These are phyloP conservation scores for Leptocoma aspasia DNA, from an alignment of 2,113 vertebrate species.

Conservation along the genomic window DNA sequence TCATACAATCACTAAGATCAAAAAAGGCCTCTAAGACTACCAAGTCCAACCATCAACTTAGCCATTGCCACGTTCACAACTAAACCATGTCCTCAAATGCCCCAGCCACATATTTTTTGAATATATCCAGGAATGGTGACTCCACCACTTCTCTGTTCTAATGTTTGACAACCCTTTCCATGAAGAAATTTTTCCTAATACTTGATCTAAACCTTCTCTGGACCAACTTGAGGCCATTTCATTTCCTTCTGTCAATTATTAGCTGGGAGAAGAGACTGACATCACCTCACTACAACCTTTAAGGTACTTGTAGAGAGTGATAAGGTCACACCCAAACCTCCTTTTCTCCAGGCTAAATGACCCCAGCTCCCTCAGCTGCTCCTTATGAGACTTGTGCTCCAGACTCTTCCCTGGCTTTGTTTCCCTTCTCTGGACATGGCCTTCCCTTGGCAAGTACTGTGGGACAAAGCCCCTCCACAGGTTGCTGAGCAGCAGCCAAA, in stretches of 20 bases:
- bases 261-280: background rate
- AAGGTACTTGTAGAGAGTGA: background rate
- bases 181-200: background rate
- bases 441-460: background rate
- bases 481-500: background rate
- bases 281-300: background rate
- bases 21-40: background rate
- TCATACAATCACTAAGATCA: background rate
- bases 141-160: background rate
- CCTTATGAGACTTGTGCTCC: background rate
- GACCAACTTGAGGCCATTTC: background rate
- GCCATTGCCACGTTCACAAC: background rate
- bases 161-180: background rate
- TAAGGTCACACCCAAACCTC: background rate
- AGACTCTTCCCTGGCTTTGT: background rate
- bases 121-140: background rate
- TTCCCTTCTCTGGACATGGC: background rate
- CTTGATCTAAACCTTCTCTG: background rate
- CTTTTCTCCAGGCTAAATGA: background rate
- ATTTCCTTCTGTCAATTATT: background rate
- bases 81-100: background rate
- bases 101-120: background rate
- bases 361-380: background rate
- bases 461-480: background rate
- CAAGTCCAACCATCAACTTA: background rate